These are phyloP conservation scores for Pachypsylla venusta DNA, from an alignment of 1,140 invertebrate species.

Conservation along the genomic window DNA sequence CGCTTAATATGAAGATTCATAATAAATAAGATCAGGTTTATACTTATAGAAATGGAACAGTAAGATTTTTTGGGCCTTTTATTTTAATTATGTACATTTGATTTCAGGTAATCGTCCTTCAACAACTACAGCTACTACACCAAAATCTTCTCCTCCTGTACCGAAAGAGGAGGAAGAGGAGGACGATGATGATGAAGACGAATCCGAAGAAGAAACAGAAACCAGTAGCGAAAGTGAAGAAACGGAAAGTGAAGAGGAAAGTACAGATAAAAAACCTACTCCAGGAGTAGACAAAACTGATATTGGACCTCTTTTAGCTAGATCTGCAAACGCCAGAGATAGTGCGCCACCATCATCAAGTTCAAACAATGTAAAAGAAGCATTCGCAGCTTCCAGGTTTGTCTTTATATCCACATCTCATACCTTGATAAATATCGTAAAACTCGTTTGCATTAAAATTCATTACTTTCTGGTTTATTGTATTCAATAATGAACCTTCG, in stretches of 20 bases:
- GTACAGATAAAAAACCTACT: slow-evolving; percentile 20
- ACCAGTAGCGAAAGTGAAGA: slow-evolving; percentile 12
- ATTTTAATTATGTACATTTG: neutral
- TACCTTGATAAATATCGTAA: neutral
- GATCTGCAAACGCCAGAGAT: slow-evolving; percentile 52
- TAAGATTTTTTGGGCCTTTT: too few relatives aligned
- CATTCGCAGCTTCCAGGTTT: slow-evolving; percentile 18
- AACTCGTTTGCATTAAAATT: too few relatives aligned
- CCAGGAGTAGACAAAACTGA: slow-evolving; percentile 55
- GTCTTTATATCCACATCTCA: slow-evolving; percentile 14
- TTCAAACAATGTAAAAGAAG: slow-evolving; percentile 18
- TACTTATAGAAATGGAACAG: too few relatives aligned
- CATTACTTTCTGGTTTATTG: too few relatives aligned
- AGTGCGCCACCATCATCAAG: slow-evolving; percentile 12
- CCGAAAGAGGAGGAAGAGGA: slow-evolving; percentile 31
- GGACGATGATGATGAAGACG: slow-evolving; percentile 47
- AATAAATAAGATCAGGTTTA: too few relatives aligned
- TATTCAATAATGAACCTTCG: too few relatives aligned
- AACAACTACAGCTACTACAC: slow-evolving; percentile 6
- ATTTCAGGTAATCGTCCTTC: slow-evolving; percentile 7
- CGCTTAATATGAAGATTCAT: too few relatives aligned
- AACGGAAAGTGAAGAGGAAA: slow-evolving; percentile 15
- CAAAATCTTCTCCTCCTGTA: slow-evolving; percentile 1
- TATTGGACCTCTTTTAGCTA: slow-evolving; percentile 58
- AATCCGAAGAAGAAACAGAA: slow-evolving; percentile 47